Conservation (phyloP, 2,113 vertebrate genomes). For the Stercorarius parasiticus region DNA sequence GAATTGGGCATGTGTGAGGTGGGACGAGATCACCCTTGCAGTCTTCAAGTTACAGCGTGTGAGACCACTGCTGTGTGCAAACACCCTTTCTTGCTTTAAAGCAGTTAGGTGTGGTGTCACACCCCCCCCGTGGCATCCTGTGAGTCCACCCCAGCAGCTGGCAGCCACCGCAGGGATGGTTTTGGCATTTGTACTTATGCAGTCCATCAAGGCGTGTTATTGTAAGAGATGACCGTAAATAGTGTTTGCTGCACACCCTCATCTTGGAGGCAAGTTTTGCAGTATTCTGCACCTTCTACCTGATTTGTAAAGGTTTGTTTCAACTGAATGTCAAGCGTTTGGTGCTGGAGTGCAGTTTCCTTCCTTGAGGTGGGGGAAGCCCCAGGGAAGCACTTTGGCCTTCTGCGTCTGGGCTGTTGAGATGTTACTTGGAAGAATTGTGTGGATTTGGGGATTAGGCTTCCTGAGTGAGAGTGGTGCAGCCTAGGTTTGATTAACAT, state of each 20-base stretch:
- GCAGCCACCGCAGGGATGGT: not conserved
- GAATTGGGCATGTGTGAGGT: not conserved
- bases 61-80: not conserved
- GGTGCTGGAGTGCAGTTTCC: not conserved
- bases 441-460: not conserved
- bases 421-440: not conserved
- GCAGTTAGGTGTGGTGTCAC: not conserved
- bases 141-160: not conserved
- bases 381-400: not conserved
- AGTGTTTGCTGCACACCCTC: not conserved
- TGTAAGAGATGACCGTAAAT: not conserved
- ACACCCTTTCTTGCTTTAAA: not conserved
- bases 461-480: not conserved
- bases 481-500: not conserved
- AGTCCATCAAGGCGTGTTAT: accelerated
- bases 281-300: not conserved
- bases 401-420: not conserved
- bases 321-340: not conserved
- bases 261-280: not conserved
- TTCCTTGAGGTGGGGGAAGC: not conserved
- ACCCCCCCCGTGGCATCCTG: not conserved
- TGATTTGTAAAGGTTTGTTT: not conserved
- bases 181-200: not conserved
- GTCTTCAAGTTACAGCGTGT: not conserved
- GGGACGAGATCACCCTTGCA: not conserved